Evolutionary conservation across 53 echinoderm and acorn worm species (phyloP).

Genomic region (Paracentrotus lividus): DNA sequence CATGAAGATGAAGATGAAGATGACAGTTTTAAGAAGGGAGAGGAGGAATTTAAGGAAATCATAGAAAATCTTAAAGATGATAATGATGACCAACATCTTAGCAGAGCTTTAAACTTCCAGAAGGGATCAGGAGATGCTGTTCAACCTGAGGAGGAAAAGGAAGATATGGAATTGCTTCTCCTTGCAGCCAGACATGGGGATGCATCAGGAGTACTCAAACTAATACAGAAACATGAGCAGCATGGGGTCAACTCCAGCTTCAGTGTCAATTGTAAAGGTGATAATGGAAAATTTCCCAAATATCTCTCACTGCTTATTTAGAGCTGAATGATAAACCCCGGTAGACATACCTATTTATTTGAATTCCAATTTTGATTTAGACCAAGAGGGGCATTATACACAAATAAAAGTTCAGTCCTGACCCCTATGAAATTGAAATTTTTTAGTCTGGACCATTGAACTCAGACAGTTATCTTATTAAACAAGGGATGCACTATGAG

Average conservation of each 20-base stretch:
- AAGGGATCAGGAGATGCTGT: neutral
- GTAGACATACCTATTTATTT: too few relatives aligned
- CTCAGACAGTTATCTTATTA: too few relatives aligned
- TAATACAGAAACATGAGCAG: slow-evolving; percentile 67
- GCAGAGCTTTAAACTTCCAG: neutral
- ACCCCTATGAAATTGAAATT: too few relatives aligned
- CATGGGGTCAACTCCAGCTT: slow-evolving; percentile 61
- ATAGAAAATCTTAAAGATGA: neutral
- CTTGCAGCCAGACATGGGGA: slow-evolving; percentile 89
- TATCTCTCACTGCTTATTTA: neutral
- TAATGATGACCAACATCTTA: neutral
- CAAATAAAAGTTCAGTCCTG: too few relatives aligned
- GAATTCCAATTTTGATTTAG: too few relatives aligned
- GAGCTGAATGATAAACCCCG: too few relatives aligned
- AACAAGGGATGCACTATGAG: too few relatives aligned
- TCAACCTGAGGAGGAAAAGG: neutral
- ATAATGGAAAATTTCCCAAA: neutral
- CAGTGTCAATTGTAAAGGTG: slow-evolving; percentile 93
- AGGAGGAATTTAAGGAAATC: neutral
- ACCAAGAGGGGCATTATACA: too few relatives aligned
- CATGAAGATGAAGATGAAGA: too few relatives aligned
- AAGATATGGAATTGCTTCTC: slow-evolving; percentile 78
- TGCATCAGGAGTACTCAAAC: slow-evolving; percentile 65
- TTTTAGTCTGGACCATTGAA: too few relatives aligned
- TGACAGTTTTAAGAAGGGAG: neutral